Evolutionary conservation across 2,888 invertebrate species (phyloP), one percentile per base, ranked within the genome.

Genomic region (Lycia hirtaria): DNA sequence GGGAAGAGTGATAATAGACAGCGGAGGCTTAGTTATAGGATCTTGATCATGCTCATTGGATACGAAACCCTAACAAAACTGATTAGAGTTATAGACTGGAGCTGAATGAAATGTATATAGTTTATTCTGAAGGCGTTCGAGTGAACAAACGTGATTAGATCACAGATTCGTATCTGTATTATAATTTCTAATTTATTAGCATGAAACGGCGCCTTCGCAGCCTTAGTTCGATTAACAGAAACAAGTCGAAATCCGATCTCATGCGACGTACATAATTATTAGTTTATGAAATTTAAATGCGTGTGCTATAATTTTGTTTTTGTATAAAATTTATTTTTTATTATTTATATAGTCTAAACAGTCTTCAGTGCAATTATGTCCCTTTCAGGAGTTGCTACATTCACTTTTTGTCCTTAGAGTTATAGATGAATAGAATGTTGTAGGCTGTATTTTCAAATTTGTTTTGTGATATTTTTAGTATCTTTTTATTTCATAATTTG

Each of bases 121-220:
- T 6, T 30, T 19, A 44, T 44, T 30, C 41, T 44, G 12, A 12
- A 44, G 9, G 19, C 30, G 14, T 44, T 19, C 19, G n/a, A 10
- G 30, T 30, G 40, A 40, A 20, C 20, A 19, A 12, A 47, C 22
- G 47, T 47, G 32, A 47, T 24, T 6, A 6, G 41, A n/a, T 26
- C 26, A 17, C 41, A 17, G 17, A 41, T 41, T 26, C 14, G 12
- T 14, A 22, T 22, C 12, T 7, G n/a, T 40, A 10, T 14, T 35
- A 17, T 17, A 35, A 35, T 17, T 17, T 17, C 9, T 17, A 22
- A 5, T 40, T 22, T 40, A 40, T 40, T 14, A n/a, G 20, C 3
- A 24, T 40, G 22, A 22, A 12, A 14, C 12, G 20, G 10, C n/a
- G 12, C 20, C 12, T 4, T 19, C 1, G n/a, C n/a, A 19, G 19